phyloP scores from a whole-genome alignment of 64 coral and sea anemone genomes.

The Porites lutea region DNA sequence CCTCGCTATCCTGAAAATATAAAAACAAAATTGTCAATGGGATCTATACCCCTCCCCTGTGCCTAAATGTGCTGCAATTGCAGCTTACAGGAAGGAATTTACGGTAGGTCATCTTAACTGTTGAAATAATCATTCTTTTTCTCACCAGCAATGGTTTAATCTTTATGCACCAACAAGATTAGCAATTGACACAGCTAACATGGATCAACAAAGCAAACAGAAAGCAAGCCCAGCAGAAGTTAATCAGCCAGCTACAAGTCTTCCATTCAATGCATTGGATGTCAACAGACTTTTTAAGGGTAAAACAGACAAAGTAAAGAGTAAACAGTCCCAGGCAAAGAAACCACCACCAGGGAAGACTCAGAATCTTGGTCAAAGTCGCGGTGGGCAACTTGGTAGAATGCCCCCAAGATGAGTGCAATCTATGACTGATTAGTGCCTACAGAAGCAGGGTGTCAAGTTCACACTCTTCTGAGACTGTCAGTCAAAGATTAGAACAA shows the following conservation, averaged over 20 bases:
- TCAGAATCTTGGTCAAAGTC: conserved; percentile 34
- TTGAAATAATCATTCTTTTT: neutral
- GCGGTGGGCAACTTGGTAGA: conserved; percentile 19
- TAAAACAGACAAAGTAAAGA: conserved; percentile 77
- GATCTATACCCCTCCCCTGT: too few species aligned
- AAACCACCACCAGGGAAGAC: conserved; percentile 76
- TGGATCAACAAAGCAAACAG: conserved; percentile 20
- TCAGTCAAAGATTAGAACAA: too few species aligned
- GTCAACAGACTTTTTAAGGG: conserved; percentile 91
- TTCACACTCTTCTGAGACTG: too few species aligned
- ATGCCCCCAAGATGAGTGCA: conserved; percentile 4
- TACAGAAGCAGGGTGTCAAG: too few species aligned
- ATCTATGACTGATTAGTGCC: too few species aligned
- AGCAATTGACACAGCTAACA: conserved; percentile 70
- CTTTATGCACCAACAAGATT: conserved; percentile 91
- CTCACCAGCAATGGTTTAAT: conserved; percentile 96
- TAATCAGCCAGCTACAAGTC: conserved; percentile 32
- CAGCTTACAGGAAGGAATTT: too few species aligned
- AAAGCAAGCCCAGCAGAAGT: neutral
- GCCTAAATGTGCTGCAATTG: too few species aligned
- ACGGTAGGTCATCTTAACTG: neutral
- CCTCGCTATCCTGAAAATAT: too few species aligned
- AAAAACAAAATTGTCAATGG: too few species aligned
- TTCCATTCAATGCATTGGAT: conserved; percentile 87
- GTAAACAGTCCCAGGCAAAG: conserved; percentile 79